Evolutionary conservation across 92 coral and sea anemone species (phyloP).

Genomic region (Scolanthus callimorphus): DNA sequence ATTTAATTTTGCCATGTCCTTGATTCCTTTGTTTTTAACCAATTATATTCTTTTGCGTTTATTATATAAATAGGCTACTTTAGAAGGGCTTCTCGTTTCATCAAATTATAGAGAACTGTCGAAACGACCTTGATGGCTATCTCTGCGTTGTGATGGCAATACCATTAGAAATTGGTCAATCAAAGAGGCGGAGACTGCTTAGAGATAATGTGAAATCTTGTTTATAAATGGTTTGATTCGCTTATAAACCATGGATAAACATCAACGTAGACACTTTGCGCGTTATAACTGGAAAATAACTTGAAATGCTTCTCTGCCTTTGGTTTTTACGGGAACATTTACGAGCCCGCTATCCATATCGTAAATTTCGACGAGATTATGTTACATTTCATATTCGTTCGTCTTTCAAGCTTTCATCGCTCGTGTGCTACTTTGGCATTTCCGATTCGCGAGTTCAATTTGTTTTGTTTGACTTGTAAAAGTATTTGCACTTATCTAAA

Average conservation of each 20-base stretch:
- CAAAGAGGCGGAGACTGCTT: neutral
- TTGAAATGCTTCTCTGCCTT: too few species aligned
- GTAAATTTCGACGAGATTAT: too few species aligned
- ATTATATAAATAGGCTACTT: neutral
- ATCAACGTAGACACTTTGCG: too few species aligned
- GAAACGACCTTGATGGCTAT: too few species aligned
- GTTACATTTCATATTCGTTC: too few species aligned
- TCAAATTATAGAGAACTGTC: too few species aligned
- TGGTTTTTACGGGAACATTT: too few species aligned
- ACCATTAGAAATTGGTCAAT: neutral
- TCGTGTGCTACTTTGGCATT: slow-evolving; percentile 90
- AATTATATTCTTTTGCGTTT: neutral
- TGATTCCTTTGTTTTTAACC: neutral
- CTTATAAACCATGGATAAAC: neutral
- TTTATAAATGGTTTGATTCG: neutral
- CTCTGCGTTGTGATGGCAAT: too few species aligned
- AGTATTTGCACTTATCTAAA: slow-evolving; percentile 91
- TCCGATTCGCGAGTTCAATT: slow-evolving; percentile 79
- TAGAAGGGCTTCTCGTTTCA: too few species aligned
- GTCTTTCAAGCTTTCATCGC: slow-evolving; percentile 37
- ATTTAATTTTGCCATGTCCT: slow-evolving; percentile 4
- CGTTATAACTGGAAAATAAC: too few species aligned
- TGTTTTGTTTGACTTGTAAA: slow-evolving; percentile 83
- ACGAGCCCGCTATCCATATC: too few species aligned
- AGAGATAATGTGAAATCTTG: too few species aligned